Evolutionary conservation across 2,113 vertebrate species (phyloP), one percentile per base, ranked within the genome.

Genomic region (Physeter macrocephalus): DNA sequence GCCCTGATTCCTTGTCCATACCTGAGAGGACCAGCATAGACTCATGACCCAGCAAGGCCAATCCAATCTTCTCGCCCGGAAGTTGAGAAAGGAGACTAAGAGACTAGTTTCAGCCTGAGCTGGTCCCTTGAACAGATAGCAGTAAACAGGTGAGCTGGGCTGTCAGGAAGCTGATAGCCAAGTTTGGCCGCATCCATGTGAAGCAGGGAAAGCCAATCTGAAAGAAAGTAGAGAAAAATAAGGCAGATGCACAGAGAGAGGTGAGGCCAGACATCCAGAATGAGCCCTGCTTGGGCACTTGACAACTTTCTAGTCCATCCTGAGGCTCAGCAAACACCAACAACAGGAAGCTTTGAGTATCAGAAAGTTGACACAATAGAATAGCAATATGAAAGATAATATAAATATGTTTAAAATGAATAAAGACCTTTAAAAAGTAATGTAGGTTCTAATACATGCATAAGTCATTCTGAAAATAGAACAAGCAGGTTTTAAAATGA

Each of bases 371-470:
- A 74, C 36, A 43, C 90, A 52, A 23, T 17, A 78, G 0, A 54
- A 41, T 23, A 57, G 27, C 36, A 64, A 23, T 27, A 41, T 89
- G 23, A 82, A 80, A 75, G 34, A 87, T 69, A 69, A 69, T 67
- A 71, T 15, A 82, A 61, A 2, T 85, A 5, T 74, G 8, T 13
- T 86, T 85, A 74, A 81, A 93, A 93, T 69, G 41, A 93, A 90
- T 64, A 87, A 94, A 92, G 49, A 46, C 25, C 36, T 95, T 87
- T 41, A 41, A 46, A 86, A 95, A 87, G 36, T 93, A 92, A 87
- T 69, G 6, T 9, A 77, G 69, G 52, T 57, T 85, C 59, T 85
- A 75, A 84, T 43, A 62, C 39, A 75, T 46, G 57, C 46, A 52
- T 41, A 86, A 74, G 67, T 5, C 25, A n/a, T 31, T 43, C 54